Evolutionary conservation across 1,140 invertebrate species (phyloP).

Genomic region (Drosophila tsacasi): DNA sequence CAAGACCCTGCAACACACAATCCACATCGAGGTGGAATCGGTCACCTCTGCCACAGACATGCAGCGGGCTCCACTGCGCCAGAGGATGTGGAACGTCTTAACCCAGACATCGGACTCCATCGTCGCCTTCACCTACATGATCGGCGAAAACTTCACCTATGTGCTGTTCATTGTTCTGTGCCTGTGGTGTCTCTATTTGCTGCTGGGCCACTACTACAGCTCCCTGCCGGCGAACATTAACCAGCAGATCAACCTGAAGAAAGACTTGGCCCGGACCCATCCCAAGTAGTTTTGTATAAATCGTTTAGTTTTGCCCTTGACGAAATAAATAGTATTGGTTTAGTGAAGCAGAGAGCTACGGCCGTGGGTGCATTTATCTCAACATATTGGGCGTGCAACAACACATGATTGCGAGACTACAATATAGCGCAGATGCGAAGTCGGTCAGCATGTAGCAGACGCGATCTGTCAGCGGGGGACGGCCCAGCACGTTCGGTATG

Average conservation of each 20-base stretch:
- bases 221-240: constrained; percentile 43
- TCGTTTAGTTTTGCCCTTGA: constrained; percentile 3
- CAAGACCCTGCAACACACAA: constrained; percentile 46
- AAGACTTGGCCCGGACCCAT: not conserved
- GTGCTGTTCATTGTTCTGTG: constrained; percentile 60
- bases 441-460: constrained; percentile 78
- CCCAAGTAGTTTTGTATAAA: constrained; percentile 17
- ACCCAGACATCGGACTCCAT: constrained; percentile 31
- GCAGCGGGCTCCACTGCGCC: constrained; percentile 44
- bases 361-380: constrained; percentile 47
- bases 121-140: constrained; percentile 42
- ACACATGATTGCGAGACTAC: constrained; percentile 77
- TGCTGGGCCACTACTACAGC: constrained; percentile 57
- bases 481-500: constrained; percentile 22
- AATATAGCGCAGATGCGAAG: constrained; percentile 71
- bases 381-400: constrained; percentile 77
- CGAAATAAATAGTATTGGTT: not conserved
- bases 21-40: constrained; percentile 69
- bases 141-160: constrained; percentile 70
- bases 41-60: constrained; percentile 50
- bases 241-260: constrained; percentile 16
- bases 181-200: constrained; percentile 66
- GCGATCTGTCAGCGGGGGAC: constrained; percentile 59
- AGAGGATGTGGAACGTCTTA: constrained; percentile 50
- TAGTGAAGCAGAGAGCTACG: constrained; percentile 5